These are phyloP conservation scores for Nycteola revayana DNA, from an alignment of 2,888 invertebrate genomes.

Conservation along the genomic window DNA sequence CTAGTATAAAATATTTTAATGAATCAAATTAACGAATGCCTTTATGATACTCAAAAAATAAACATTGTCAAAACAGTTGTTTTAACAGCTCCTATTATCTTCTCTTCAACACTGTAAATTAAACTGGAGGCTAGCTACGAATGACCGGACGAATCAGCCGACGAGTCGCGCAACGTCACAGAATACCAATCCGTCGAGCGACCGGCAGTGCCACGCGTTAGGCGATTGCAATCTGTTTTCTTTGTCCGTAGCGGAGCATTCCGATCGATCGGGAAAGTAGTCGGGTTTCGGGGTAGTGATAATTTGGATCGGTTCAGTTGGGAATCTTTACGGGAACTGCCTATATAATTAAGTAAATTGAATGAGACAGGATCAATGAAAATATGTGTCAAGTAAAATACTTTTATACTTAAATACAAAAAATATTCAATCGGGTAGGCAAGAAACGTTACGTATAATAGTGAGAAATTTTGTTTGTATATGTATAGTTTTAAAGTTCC, in stretches of 20 bases:
- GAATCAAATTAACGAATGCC: too few relatives aligned
- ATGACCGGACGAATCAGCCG: conserved; percentile 42
- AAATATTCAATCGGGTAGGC: too few relatives aligned
- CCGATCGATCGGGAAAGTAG: conserved; percentile 46
- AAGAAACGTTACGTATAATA: too few relatives aligned
- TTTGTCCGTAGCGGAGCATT: conserved; percentile 60
- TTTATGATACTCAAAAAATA: conserved; percentile 29
- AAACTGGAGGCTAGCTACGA: conserved; percentile 61
- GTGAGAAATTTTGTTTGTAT: too few relatives aligned
- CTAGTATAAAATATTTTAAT: too few relatives aligned
- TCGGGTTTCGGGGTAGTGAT: conserved; percentile 40
- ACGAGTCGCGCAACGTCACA: conserved; percentile 43
- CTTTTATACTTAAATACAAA: too few relatives aligned
- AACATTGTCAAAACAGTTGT: conserved; percentile 53
- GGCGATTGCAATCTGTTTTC: conserved; percentile 69
- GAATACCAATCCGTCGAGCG: conserved; percentile 35
- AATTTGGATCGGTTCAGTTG: conserved; percentile 47
- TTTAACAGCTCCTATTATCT: conserved; percentile 73
- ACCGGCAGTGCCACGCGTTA: conserved; percentile 33
- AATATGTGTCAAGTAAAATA: too few relatives aligned
- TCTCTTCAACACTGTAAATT: conserved; percentile 73
- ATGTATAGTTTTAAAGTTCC: too few relatives aligned
- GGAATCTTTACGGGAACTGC: conserved; percentile 43
- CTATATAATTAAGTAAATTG: too few relatives aligned
- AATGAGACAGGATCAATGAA: too few relatives aligned